A percentile compares a stretch with the other conserved stretches of the same genome.
These are phyloP conservation scores for Sciaenops ocellatus DNA, from an alignment of 2,797 vertebrate species.

Conservation along the genomic window DNA sequence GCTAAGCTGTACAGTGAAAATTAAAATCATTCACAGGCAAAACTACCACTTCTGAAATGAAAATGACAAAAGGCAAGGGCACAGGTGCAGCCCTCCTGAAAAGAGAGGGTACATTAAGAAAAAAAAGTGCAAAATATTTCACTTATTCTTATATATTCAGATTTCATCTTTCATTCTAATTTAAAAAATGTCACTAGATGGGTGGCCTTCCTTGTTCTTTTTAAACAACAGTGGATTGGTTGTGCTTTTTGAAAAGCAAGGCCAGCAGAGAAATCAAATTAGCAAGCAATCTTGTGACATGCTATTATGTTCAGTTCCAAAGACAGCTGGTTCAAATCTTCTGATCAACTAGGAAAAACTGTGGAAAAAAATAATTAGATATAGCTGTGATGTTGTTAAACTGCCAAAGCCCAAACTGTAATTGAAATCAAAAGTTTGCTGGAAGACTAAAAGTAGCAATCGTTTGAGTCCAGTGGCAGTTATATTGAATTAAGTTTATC, in stretches of 20 bases:
- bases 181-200: conserved; percentile 30
- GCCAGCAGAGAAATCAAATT: conserved; percentile 40
- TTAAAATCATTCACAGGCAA: conserved; percentile 48
- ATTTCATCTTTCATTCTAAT: conserved; percentile 49
- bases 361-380: conserved; percentile 3
- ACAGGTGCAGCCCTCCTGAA: conserved; percentile 44
- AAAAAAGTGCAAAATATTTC: conserved; percentile 46
- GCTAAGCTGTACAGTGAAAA: conserved; percentile 19
- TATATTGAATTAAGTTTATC: neutral
- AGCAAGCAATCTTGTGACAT: conserved; percentile 35
- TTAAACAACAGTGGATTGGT: conserved; percentile 31
- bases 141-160: conserved; percentile 44
- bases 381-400: neutral
- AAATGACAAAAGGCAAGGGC: conserved; percentile 55
- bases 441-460: neutral
- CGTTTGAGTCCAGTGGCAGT: neutral
- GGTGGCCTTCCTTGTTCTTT: conserved; percentile 55
- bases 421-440: neutral
- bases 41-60: conserved; percentile 41
- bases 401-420: neutral
- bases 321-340: conserved; percentile 17
- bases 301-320: conserved; percentile 24
- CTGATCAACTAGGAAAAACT: conserved; percentile 18
- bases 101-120: conserved; percentile 17
- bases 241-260: conserved; percentile 61